Evolutionary conservation across 2,888 invertebrate species (phyloP).

Genomic region (Pelosia muscerda): DNA sequence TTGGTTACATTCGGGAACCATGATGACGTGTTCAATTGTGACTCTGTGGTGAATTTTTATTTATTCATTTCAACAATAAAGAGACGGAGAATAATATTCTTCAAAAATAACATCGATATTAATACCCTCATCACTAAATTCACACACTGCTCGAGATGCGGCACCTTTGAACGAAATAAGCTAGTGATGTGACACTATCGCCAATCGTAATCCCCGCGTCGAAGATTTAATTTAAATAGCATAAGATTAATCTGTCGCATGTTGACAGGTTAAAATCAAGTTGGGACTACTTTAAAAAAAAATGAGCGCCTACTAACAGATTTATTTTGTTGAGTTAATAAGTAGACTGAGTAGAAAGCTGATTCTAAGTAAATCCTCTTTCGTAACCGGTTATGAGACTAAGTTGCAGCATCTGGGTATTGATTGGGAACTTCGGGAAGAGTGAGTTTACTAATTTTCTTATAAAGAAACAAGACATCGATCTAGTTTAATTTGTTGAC

Average conservation of each 20-base stretch:
- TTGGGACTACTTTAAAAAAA: slow-evolving; percentile 11
- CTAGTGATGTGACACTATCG: slow-evolving; percentile 55
- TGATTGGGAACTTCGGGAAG: neutral
- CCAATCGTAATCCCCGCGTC: slow-evolving; percentile 43
- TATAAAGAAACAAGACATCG: too few species aligned
- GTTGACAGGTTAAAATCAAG: slow-evolving; percentile 35
- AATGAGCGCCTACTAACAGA: neutral
- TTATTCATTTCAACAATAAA: too few species aligned
- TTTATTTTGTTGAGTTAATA: neutral
- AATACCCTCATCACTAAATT: slow-evolving; percentile 30
- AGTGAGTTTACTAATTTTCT: too few species aligned
- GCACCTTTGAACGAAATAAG: slow-evolving; percentile 44
- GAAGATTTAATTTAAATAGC: slow-evolving; percentile 49
- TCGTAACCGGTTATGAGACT: neutral
- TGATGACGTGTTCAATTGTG: neutral
- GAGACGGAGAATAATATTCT: too few species aligned
- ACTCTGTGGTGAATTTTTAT: neutral
- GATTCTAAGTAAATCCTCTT: neutral
- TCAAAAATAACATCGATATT: slow-evolving; percentile 10
- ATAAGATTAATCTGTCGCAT: slow-evolving; percentile 32
- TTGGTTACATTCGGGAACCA: too few species aligned
- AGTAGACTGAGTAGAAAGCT: slow-evolving; percentile 2
- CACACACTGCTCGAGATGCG: slow-evolving; percentile 27
- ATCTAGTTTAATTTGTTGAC: too few species aligned
- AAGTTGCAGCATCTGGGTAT: neutral